Evolutionary conservation across 1,140 invertebrate species (phyloP).

Genomic region (Campoletis sonorensis): DNA sequence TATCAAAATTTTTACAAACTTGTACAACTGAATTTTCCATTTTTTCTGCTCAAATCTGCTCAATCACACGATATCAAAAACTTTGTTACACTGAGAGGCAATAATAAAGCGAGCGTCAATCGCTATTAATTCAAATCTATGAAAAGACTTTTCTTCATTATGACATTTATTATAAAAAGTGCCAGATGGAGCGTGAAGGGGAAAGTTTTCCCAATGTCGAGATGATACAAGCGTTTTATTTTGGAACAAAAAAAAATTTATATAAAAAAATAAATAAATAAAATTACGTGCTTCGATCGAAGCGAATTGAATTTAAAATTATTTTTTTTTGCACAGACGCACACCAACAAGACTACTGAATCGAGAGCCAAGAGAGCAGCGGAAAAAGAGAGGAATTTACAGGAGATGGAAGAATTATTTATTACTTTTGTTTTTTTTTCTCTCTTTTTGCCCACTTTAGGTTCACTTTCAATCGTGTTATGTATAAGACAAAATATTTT

Average conservation of each 20-base stretch:
- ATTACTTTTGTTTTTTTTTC: neutral
- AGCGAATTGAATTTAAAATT: neutral
- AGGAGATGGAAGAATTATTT: neutral
- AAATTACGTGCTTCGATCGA: neutral
- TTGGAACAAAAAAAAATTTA: neutral
- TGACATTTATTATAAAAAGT: neutral
- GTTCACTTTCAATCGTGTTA: neutral
- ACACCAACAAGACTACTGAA: conserved; percentile 14
- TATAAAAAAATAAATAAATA: too few species aligned
- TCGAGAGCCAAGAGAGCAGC: neutral
- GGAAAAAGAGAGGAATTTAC: conserved; percentile 18
- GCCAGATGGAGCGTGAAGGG: neutral
- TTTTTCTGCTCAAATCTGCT: too few species aligned
- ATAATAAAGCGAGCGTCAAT: too few species aligned
- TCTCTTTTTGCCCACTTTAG: neutral
- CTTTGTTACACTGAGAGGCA: too few species aligned
- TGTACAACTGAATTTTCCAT: neutral
- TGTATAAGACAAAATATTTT: neutral
- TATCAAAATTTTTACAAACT: too few species aligned
- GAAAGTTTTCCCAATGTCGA: neutral
- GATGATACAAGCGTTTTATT: neutral
- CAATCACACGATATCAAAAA: too few species aligned
- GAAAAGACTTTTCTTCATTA: too few species aligned
- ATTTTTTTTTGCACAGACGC: neutral
- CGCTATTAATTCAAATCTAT: too few species aligned